Base-by-base conservation (phyloP, 2,888 invertebrate species). In the Heliconius cydno region DNA sequence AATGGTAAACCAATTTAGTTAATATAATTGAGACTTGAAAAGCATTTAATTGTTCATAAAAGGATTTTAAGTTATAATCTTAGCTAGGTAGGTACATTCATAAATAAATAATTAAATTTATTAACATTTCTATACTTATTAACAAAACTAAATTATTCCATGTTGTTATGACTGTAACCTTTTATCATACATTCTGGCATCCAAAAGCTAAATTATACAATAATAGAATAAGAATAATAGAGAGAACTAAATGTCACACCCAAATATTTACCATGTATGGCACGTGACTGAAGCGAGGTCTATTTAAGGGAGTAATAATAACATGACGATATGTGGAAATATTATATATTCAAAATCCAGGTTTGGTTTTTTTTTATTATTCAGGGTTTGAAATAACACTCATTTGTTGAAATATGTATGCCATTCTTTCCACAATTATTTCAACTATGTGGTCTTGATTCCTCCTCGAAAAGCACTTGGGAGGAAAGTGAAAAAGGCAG, bases 241-340 rank as follows among this genome's bases (percentile, higher is more conserved):
- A 34, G 67, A 78, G 46, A 65, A 70, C 65, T 28, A 28, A 22
- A 46, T 41, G 65, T 76, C 60, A 74, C 70, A 65, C 81, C 77
- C 75, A 79, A 75, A 60, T 25, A 73, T 78, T 76, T 65, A 57
- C 60, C 60, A 67, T 30, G 68, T 70, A n/a, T 28, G 65, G 66
- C 82, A 79, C 76, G 81, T 78, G 74, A 82, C 30, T 65, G 15
- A 76, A 71, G 52, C 78, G 67, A 60, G 38, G 22, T 65, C 68
- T 38, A 70, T 80, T 80, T 77, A 68, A 34, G 46, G 57, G 28
- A 5, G 66, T 34, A 15, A 65, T 15, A 15, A 46, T 73, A 60
- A 75, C 63, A 68, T 70, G 68, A 34, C 57, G 25, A 79, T 46
- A 68, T 70, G 68, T 52, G 41, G 22, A 22, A 28, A 66, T 67